Evolutionary conservation across 2,888 invertebrate species (phyloP), one percentile per base, ranked within the genome.

Genomic region (Emmelina monodactyla): DNA sequence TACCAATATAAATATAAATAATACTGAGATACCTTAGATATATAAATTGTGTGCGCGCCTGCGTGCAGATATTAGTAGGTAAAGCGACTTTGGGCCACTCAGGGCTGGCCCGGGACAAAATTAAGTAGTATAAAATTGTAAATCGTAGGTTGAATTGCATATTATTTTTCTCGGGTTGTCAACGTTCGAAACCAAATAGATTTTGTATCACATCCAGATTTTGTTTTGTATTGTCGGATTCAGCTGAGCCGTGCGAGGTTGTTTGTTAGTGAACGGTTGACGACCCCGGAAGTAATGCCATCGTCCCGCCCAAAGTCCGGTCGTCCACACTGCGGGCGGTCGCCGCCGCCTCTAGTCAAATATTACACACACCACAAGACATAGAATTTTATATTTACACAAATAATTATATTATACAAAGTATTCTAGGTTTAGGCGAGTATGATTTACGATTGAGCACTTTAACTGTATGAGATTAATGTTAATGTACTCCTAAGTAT

Each of bases 1-100:
- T 87, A 87, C 88, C 87, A 87, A 86, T 76, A 79, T 81, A 79
- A 76, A 73, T 73, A 66, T 70, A 64, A 66, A 67, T 53, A 42
- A 66, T 62, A 62, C 55, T 58, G 58, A 62, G 62, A 71, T 72
- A 76, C 71, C 62, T 71, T 75, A 78, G 75, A 70, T 75, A 62
- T 62, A 67, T 64, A 50, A 58, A 53, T 60, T 58, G 63, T 60
- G 66, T 62, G 64, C 59, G 63, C 58, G 25, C 25, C 25, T 11
- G 3, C 11, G 25, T 25, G 25, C 25, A 25, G 25, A 25, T 7
- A n/a, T 25, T 25, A 25, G 25, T 25, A 25, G 25, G 25, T 25
- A 25, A 25, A 25, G 11, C 12, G 29, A 29, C 29, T 29, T 29
- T 12, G 12, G 29, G 29, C n/a, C n/a, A 11, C 25, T 25, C 25